Evolutionary conservation across 2,797 vertebrate species (phyloP).

Genomic region (Chiroxiphia lanceolata): DNA sequence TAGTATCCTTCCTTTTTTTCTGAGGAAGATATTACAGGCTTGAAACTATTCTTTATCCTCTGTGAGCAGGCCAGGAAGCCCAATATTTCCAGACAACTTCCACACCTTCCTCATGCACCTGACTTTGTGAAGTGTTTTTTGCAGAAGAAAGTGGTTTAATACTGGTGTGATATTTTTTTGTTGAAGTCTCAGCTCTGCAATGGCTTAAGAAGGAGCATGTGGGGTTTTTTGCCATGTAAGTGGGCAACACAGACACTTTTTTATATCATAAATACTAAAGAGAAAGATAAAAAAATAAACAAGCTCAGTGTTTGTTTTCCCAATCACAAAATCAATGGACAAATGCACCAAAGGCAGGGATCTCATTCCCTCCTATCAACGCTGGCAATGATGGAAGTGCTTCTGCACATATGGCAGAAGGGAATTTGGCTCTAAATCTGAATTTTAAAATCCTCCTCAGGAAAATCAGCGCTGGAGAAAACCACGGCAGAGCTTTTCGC

Average conservation of each 20-base stretch:
- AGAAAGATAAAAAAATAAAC: neutral
- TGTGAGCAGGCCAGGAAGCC: neutral
- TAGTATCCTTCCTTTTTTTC: neutral
- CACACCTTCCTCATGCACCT: neutral
- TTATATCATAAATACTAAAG: no score
- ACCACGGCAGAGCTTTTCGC: neutral
- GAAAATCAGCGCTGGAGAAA: neutral
- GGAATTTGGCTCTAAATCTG: neutral
- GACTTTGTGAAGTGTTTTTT: neutral
- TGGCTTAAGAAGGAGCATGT: neutral
- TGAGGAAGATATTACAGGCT: neutral
- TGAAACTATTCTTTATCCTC: neutral
- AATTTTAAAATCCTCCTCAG: neutral
- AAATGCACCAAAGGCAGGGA: neutral
- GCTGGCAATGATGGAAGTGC: neutral
- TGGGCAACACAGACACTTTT: no score
- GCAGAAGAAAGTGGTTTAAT: neutral
- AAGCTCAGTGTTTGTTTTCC: neutral
- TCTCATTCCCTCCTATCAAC: neutral
- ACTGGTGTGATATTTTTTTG: fast-evolving
- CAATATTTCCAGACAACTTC: neutral
- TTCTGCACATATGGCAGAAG: neutral
- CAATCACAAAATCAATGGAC: neutral
- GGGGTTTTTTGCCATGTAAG: neutral
- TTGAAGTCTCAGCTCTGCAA: neutral